These are phyloP conservation scores for Tigriopus californicus DNA, from an alignment of 2,888 invertebrate genomes.

Conservation along the genomic window DNA sequence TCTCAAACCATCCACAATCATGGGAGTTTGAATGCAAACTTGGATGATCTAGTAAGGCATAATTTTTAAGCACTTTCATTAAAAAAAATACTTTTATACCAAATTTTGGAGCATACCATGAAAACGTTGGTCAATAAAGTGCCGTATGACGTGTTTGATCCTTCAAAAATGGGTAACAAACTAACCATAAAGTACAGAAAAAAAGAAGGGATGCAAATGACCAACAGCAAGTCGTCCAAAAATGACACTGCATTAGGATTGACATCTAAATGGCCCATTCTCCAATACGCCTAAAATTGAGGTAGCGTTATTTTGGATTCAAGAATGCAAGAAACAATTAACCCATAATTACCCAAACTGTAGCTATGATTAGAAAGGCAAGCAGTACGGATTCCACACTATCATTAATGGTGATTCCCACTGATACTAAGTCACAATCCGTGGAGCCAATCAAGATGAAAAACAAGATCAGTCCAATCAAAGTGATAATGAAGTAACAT, in stretches of 20 bases:
- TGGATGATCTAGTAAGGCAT: background rate
- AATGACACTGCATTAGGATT: conserved; percentile 42
- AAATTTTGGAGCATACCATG: background rate
- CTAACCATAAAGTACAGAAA: conserved; percentile 48
- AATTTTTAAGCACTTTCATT: no score
- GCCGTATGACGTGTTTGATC: background rate
- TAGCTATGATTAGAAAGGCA: conserved; percentile 16
- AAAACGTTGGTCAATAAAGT: background rate
- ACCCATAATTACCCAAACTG: conserved; percentile 20
- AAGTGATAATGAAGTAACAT: no score
- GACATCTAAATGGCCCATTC: conserved; percentile 43
- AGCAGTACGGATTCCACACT: no score
- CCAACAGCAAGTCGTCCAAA: conserved; percentile 47
- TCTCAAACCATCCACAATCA: conserved; percentile 9
- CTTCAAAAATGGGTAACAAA: conserved; percentile 40
- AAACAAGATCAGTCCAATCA: no score
- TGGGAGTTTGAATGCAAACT: conserved; percentile 6
- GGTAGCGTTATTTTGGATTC: background rate
- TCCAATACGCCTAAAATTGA: conserved; percentile 21
- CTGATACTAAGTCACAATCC: no score
- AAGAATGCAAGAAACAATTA: conserved; percentile 20
- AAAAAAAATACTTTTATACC: no score
- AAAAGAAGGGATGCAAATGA: conserved; percentile 51
- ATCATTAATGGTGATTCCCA: no score
- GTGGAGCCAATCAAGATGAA: no score